Conservation (phyloP, 2,888 invertebrate species). For the Drosophila paracracens region DNA sequence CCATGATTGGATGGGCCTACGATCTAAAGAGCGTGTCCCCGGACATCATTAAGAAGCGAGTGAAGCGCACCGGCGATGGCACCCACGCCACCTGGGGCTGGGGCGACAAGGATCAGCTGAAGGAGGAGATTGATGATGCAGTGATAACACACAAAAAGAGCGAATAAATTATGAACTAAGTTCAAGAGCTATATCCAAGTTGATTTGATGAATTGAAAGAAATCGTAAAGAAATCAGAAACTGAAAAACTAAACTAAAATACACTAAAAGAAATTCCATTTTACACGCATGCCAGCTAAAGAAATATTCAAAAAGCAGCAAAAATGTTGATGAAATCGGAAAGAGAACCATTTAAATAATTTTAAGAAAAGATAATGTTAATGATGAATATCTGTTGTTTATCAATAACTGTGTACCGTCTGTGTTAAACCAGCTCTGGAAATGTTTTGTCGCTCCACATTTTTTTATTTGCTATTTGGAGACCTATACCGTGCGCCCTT, state of each 20-base stretch:
- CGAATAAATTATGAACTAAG: conserved; percentile 82
- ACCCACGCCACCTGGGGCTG: conserved; percentile 92
- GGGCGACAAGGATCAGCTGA: conserved; percentile 89
- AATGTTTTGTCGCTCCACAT: conserved; percentile 64
- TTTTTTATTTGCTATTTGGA: conserved; percentile 54
- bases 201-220: conserved; percentile 46
- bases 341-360: conserved; percentile 65
- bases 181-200: conserved; percentile 14
- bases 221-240: conserved; percentile 15
- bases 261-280: conserved; percentile 43
- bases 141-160: conserved; percentile 87
- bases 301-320: conserved; percentile 38
- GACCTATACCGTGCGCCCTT: conserved; percentile 28
- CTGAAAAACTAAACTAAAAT: conserved; percentile 23
- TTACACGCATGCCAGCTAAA: conserved; percentile 46
- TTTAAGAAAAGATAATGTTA: conserved; percentile 69
- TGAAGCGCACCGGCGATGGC: conserved; percentile 91
- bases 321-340: conserved; percentile 12
- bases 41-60: conserved; percentile 89
- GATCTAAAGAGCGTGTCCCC: conserved; percentile 92
- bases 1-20: conserved; percentile 94
- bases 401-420: conserved; percentile 76
- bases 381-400: conserved; percentile 72
- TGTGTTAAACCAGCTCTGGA: conserved; percentile 82
- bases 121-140: conserved; percentile 86